phyloP scores from a whole-genome alignment of 2,888 invertebrate genomes.

The Toxonevra muliebris region DNA sequence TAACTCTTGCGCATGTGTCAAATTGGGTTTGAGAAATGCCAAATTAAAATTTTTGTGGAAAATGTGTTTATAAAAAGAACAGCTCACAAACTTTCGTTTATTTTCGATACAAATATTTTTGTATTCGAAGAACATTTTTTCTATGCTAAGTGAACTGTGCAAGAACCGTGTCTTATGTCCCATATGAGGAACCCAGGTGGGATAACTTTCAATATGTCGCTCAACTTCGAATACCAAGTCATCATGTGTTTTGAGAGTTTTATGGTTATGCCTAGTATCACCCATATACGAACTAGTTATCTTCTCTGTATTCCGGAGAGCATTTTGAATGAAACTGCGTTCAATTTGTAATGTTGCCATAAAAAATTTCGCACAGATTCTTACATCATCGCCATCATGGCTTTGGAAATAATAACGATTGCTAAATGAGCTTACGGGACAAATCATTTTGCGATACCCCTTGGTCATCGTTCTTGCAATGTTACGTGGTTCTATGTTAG shows the following conservation, averaged over 20 bases:
- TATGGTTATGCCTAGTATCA: too few species aligned
- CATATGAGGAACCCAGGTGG: slow-evolving; percentile 43
- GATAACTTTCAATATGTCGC: slow-evolving; percentile 41
- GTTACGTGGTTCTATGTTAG: slow-evolving; percentile 41
- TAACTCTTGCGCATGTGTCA: slow-evolving; percentile 33
- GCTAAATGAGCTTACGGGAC: too few species aligned
- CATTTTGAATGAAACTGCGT: too few species aligned
- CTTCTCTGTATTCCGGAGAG: too few species aligned
- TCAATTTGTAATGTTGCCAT: too few species aligned
- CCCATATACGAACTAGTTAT: too few species aligned
- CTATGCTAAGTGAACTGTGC: slow-evolving; percentile 41
- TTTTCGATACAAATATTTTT: slow-evolving; percentile 33
- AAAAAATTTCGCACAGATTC: too few species aligned
- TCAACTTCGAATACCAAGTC: slow-evolving; percentile 33
- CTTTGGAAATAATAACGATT: too few species aligned
- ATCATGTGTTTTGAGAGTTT: slow-evolving; percentile 34
- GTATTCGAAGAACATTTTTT: slow-evolving; percentile 41
- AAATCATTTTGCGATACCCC: background rate
- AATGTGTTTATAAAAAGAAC: slow-evolving; percentile 34
- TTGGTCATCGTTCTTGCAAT: slow-evolving; percentile 34
- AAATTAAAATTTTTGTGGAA: slow-evolving; percentile 41
- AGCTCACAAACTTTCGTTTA: slow-evolving; percentile 32
- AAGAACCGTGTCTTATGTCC: slow-evolving; percentile 39
- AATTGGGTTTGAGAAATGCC: slow-evolving; percentile 36
- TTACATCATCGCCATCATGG: too few species aligned